Evolutionary conservation across 2,113 vertebrate species (phyloP), one percentile per base, ranked within the genome.

Genomic region (Rhea americana): DNA sequence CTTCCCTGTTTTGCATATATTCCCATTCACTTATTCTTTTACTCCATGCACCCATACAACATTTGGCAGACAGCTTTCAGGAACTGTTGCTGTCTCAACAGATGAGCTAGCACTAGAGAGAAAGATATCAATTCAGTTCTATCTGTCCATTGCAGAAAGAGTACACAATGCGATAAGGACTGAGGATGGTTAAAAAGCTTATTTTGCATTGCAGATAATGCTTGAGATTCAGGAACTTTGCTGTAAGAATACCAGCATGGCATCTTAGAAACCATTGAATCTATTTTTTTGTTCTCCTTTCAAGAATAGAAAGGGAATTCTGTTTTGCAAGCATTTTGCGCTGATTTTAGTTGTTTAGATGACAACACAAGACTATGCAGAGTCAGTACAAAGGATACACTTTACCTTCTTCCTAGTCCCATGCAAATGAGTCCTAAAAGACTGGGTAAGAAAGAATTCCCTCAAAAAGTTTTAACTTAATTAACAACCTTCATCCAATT

Each of bases 1-100:
- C 50, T 41, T 37, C 32, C 19, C 35, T 3, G 0, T 12, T 25
- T 28, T 43, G 47, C n/a, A 5, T 0, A 5, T 0, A 5, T 7
- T 19, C 21, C 15, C 12, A 17, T 30, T 74, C 61, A 55, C 10
- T 75, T 14, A 32, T 28, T 47, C 39, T 63, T 58, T 19, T 4
- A n/a, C 43, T 77, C 61, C 66, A 28, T 0, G 0, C 15, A 16
- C 26, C n/a, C 50, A 53, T 6, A 28, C 8, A 4, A n/a, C 3
- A 4, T 37, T 28, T 19, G 41, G 51, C 70, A 84, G 56, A 8
- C 3, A 41, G 47, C 32, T 74, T 47, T 25, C 41, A 48, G 75
- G 47, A 82, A 61, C 32, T 74, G 30, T 30, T 37, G 21, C 45
- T 50, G 53, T 81, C 85, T 74, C 51, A 63, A 56, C 20, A 53